These are phyloP conservation scores for Acrobasis repandana DNA, from an alignment of 2,888 invertebrate species.

Conservation along the genomic window DNA sequence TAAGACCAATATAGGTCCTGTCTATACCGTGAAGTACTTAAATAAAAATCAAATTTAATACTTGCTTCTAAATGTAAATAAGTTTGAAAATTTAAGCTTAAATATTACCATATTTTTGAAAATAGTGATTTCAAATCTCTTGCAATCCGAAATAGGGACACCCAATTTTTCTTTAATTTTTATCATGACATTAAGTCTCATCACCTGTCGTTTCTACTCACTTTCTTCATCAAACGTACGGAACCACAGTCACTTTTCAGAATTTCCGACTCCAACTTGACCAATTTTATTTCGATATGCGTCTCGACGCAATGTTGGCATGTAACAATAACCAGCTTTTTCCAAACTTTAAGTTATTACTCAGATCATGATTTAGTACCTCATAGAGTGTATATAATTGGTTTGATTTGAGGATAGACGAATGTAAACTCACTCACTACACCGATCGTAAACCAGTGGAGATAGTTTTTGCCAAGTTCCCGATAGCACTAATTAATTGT, in stretches of 20 bases:
- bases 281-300: neutral
- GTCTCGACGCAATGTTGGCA: neutral
- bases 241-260: neutral
- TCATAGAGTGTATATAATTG: neutral
- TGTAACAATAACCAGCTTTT: neutral
- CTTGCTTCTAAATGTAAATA: too few relatives aligned
- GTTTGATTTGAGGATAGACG: neutral
- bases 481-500: neutral
- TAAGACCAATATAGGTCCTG: too few relatives aligned
- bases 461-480: neutral
- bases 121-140: too few relatives aligned
- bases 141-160: too few relatives aligned
- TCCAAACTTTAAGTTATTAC: slow-evolving; percentile 5
- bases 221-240: neutral
- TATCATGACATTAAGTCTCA: too few relatives aligned
- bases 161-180: too few relatives aligned
- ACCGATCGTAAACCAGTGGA: neutral
- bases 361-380: slow-evolving; percentile 13
- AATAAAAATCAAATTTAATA: too few relatives aligned
- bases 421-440: slow-evolving; percentile 3
- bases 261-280: neutral
- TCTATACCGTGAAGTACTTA: too few relatives aligned
- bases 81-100: too few relatives aligned
- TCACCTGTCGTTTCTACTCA: too few relatives aligned
- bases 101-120: too few relatives aligned